Base-by-base conservation (phyloP, 1,140 invertebrate species). In the Calliphora vicina region DNA sequence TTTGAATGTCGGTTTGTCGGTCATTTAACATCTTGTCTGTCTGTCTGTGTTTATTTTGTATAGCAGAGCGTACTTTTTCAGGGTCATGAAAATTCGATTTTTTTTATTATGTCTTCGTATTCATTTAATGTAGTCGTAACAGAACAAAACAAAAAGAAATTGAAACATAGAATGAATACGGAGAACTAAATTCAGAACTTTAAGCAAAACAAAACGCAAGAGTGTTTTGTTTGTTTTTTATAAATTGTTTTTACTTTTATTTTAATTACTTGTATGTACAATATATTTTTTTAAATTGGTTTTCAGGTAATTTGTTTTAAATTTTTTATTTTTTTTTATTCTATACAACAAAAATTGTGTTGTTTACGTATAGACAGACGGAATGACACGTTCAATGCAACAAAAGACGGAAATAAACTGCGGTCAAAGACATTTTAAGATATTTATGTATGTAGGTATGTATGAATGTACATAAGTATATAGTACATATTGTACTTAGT, bases 1-100 rank as follows among this genome's bases (percentile, higher is more conserved):
- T 67, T 67, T 67, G 61, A 67, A 67, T 67, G 61, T 67, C 61
- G 61, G 61, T 67, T 67, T 67, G 61, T 67, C 61, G 61, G 61
- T 67, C 61, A 67, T 23, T 67, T 67, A 67, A 67, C 61, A 67
- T 57, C 50, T 6, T 67, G n/a, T 23, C 23, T 57, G 61, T 67
- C 20, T 25, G 9, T 67, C 23, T 23, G n/a, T 4, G n/a, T 67
- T 20, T 67, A 25, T 67, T 23, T 25, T 20, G 15, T 23, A 23
- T 23, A 67, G 61, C 61, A 23, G 61, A 20, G 23, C 23, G 81
- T 82, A 26, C 81, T 20, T 43, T 35, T 71, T 73, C 81, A 82
- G 81, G 81, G 81, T 82, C 81, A 82, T 42, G 81, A 72, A 82
- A 73, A 82, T 82, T 82, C 81, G 81, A 82, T 82, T 82, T 61